Percentiles rank a stretch among this genome's conserved stretches.
phyloP scores from a whole-genome alignment of 2,888 invertebrate genomes.

The Ophion ventricosus region DNA sequence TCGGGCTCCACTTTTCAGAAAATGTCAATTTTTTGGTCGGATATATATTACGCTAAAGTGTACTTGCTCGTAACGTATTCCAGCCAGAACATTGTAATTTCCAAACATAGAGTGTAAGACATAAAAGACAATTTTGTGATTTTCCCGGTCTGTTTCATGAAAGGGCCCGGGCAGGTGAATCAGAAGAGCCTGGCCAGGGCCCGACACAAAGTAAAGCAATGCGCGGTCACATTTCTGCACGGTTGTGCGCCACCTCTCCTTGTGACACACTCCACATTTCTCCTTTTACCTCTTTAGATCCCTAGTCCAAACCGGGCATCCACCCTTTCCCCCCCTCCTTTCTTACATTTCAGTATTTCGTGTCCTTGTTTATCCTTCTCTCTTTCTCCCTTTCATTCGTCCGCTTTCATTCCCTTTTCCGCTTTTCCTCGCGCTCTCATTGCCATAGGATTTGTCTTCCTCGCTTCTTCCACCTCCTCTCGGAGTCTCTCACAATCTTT shows the following conservation, averaged over 20 bases:
- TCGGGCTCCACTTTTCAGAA: too few species aligned
- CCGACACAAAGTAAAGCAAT: too few species aligned
- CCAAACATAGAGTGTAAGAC: too few species aligned
- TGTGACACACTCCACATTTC: not conserved
- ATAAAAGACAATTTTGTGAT: too few species aligned
- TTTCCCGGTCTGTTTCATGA: too few species aligned
- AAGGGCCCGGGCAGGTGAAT: too few species aligned
- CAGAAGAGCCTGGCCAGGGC: too few species aligned
- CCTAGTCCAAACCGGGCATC: not conserved
- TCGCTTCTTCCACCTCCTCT: not conserved
- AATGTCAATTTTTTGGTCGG: too few species aligned
- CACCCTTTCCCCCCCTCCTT: not conserved
- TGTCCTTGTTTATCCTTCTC: not conserved
- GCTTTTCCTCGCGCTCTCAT: not conserved
- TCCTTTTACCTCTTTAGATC: not conserved
- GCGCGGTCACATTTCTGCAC: not conserved
- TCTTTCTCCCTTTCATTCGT: not conserved
- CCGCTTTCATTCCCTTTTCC: too few species aligned
- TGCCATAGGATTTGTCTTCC: not conserved
- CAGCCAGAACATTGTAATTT: too few species aligned
- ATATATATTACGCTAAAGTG: too few species aligned
- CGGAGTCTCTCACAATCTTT: not conserved
- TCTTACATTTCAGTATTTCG: not conserved
- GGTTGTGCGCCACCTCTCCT: not conserved
- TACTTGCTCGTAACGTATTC: too few species aligned